Evolutionary conservation across 2,888 invertebrate species (phyloP), one percentile per base, ranked within the genome.

Genomic region (Stomorhina lunata): DNA sequence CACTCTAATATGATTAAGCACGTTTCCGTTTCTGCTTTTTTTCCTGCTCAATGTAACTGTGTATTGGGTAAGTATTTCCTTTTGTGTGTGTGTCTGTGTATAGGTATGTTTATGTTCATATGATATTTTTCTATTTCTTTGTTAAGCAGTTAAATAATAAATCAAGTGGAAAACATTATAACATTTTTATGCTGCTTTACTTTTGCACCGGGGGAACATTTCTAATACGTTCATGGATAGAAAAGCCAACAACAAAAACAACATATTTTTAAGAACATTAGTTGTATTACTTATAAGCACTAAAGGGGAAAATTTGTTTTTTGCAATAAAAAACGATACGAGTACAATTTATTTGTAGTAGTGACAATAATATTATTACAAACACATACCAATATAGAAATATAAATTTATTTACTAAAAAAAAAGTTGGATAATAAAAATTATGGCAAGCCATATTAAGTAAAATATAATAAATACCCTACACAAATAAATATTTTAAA

Each of bases 1-100:
- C 50, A 76, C 76, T 80, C 57, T 80, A 65, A 76, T 71, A 80
- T 80, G 76, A 80, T 80, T 76, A 75, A 80, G 76, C 65, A 80
- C 76, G 80, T 80, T 75, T 32, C 37, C 40, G 12, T 22, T 34
- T 34, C n/a, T 12, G 1, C 25, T 53, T 63, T 61, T 50, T n/a
- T 37, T 72, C n/a, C 20, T 7, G 40, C 15, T 71, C n/a, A n/a
- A n/a, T n/a, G n/a, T n/a, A n/a, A n/a, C n/a, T n/a, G n/a, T n/a
- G n/a, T n/a, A n/a, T n/a, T n/a, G n/a, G n/a, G n/a, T n/a, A n/a
- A n/a, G n/a, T n/a, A n/a, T 4, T 20, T 6, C 32, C 2, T 17
- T 17, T 9, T 32, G 15, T 43, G 15, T 22, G 12, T 20, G 37
- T 63, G 12, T n/a, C 10, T 37, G 10, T 37, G n/a, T 12, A 6